Evolutionary conservation across 2,888 invertebrate genomes (phyloP).

Genomic region (Unio delphinus): DNA sequence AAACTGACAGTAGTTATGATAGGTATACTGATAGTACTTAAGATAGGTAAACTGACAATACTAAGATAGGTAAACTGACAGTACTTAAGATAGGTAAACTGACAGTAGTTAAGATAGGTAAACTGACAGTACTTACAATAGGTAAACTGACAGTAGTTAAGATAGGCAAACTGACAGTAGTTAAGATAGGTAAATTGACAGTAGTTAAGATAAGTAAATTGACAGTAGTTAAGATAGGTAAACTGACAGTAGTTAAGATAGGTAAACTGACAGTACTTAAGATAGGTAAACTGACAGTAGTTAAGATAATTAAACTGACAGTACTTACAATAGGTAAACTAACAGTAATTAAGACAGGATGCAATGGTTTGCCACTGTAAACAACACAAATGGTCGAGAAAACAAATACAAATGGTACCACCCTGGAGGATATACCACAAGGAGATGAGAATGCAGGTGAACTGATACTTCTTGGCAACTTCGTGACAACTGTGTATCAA

Average conservation of each 20-base stretch:
- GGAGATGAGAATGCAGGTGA: background rate
- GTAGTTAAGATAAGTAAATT: background rate
- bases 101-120: too few relatives aligned
- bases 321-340: background rate
- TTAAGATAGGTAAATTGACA: slow-evolving; percentile 1
- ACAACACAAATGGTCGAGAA: too few relatives aligned
- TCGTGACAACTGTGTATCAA: slow-evolving; percentile 2
- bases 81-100: too few relatives aligned
- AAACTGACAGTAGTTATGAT: too few relatives aligned
- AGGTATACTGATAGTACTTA: too few relatives aligned
- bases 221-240: background rate
- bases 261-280: too few relatives aligned
- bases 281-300: slow-evolving; percentile 3
- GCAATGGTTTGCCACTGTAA: background rate
- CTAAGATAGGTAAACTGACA: too few relatives aligned
- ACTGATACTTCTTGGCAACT: background rate
- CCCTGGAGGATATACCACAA: too few relatives aligned
- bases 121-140: too few relatives aligned
- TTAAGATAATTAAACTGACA: too few relatives aligned
- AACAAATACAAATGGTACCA: too few relatives aligned
- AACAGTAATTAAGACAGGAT: background rate
- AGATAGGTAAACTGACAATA: too few relatives aligned
- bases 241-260: slow-evolving; percentile 2
- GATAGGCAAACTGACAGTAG: slow-evolving; percentile 3
- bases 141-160: slow-evolving; percentile 3